Conservation (phyloP, 2,113 vertebrate genomes). For the Gnathonemus echidnorhynchus region DNA sequence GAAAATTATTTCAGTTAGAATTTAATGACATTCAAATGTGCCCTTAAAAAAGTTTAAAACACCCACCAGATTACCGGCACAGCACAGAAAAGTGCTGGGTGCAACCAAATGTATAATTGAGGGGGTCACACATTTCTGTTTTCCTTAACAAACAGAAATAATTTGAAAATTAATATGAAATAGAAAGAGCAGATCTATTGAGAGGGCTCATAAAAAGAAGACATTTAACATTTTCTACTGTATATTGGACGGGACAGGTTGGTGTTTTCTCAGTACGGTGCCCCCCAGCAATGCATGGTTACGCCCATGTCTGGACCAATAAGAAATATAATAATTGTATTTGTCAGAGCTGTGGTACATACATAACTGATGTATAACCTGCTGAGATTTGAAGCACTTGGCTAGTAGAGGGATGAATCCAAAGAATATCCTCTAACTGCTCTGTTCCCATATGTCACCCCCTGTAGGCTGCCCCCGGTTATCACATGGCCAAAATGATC, state of each 20-base stretch:
- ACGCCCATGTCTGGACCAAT: background rate
- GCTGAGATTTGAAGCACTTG: background rate
- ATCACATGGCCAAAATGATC: constrained; percentile 88
- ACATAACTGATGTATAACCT: background rate
- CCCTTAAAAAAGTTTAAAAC: background rate
- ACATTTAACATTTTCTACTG: background rate
- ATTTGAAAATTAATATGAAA: background rate
- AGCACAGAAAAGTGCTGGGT: background rate
- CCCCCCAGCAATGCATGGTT: background rate
- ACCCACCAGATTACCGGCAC: background rate
- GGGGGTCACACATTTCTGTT: background rate
- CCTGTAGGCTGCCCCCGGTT: constrained; percentile 76
- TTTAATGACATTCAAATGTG: background rate
- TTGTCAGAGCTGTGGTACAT: background rate
- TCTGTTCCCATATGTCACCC: background rate
- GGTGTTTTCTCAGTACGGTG: background rate
- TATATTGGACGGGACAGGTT: background rate
- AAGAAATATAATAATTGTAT: background rate
- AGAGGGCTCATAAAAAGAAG: background rate
- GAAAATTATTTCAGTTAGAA: background rate
- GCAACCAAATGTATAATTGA: background rate
- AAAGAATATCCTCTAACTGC: background rate
- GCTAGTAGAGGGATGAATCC: background rate
- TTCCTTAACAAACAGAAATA: background rate
- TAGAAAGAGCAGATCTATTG: background rate